Conservation (phyloP, 37 sponge, comb jelly and placozoan genomes). For the Spongia lamella region DNA sequence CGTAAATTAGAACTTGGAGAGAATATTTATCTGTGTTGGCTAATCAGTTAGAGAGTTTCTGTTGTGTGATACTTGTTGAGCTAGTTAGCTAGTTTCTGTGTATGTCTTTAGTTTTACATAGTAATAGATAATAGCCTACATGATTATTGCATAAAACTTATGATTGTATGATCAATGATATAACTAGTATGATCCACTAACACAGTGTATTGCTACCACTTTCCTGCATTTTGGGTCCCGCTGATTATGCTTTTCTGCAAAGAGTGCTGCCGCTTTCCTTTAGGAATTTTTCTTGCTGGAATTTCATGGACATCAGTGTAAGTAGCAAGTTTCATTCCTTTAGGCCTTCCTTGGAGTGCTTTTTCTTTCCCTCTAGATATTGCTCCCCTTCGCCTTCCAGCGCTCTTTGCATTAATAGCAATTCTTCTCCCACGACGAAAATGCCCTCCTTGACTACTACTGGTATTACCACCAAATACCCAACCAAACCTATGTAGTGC, state of each 20-base stretch:
- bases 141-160: too few species aligned
- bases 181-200: neutral
- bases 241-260: slow-evolving; percentile 3
- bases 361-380: neutral
- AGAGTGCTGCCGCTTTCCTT: neutral
- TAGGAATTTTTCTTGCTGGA: slow-evolving; percentile 4
- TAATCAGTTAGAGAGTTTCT: too few species aligned
- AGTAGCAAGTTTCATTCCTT: too few species aligned
- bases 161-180: too few species aligned
- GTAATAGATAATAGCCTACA: too few species aligned
- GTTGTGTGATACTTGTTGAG: too few species aligned
- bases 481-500: slow-evolving; percentile 9
- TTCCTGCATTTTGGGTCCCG: neutral
- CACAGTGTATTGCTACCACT: neutral
- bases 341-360: slow-evolving; percentile 1
- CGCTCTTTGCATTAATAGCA: neutral
- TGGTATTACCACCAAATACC: neutral
- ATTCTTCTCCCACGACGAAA: neutral
- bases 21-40: too few species aligned
- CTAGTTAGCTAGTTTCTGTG: too few species aligned
- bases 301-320: neutral
- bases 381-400: neutral
- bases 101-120: too few species aligned
- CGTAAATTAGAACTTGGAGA: too few species aligned
- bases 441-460: neutral